phyloP scores from a whole-genome alignment of 2,797 vertebrate genomes.

The Hephaestus fuliginosus region DNA sequence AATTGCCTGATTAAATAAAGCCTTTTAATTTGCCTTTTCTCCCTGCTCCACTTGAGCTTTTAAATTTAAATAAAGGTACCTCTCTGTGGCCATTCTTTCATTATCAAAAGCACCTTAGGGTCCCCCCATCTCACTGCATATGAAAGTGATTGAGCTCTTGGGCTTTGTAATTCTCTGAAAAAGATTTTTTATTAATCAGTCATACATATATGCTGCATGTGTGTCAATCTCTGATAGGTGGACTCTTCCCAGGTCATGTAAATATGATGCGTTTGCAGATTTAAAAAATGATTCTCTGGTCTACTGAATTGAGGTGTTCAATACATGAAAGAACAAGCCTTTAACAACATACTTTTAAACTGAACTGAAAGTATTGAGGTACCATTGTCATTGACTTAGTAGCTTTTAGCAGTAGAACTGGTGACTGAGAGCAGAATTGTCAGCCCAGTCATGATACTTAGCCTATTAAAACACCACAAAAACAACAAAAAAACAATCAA shows the following conservation, averaged over 20 bases:
- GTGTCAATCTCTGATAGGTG: not conserved
- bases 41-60: not conserved
- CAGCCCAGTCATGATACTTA: no score
- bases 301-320: not conserved
- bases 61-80: not conserved
- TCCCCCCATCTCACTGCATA: not conserved
- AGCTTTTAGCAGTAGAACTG: no score
- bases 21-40: not conserved
- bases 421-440: no score
- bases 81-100: not conserved
- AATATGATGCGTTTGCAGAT: not conserved
- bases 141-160: not conserved
- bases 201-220: no score
- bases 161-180: not conserved
- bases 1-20: conserved; percentile 16
- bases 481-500: no score
- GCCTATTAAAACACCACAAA: no score
- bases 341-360: not conserved
- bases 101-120: not conserved
- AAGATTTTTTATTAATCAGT: not conserved
- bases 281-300: not conserved
- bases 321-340: not conserved
- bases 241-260: not conserved
- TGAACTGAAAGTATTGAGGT: not conserved
- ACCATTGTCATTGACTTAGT: not conserved